Evolutionary conservation across 1,140 invertebrate genomes (phyloP), one percentile per base, ranked within the genome.

Genomic region (Zaprionus taronus): DNA sequence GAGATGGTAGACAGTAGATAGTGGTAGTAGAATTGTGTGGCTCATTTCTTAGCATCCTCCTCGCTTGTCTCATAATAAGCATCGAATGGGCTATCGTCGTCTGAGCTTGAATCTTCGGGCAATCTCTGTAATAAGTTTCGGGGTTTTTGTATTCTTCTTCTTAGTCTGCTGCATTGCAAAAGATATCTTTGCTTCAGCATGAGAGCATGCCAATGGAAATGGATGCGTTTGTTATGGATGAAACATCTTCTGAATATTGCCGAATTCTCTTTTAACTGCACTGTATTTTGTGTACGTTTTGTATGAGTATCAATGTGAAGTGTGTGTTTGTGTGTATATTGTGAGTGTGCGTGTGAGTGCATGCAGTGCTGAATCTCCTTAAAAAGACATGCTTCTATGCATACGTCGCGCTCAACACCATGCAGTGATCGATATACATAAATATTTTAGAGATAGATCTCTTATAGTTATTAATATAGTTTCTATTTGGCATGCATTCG

Each of bases 21-120:
- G 49, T 64, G 26, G 51, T 55, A 53, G 72, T 72, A 70, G 51
- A 78, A 49, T 34, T 71, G 62, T 65, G 62, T 61, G 55, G 49
- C 47, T 81, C 85, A 91, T 85, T 89, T 89, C 70, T 74, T 90
- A 71, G 86, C 64, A 56, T 80, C 89, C 72, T 81, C 86, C 56
- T 92, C 91, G 64, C 85, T 92, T 86, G 91, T 91, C 79, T 92
- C 91, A 73, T 92, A 77, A 79, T 87, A 81, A 81, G 89, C 83
- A 91, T 92, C 91, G 66, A 92, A 92, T 26, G 91, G 91, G 79
- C 86, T 91, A 92, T 92, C 91, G 77, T 92, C 91, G 56, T 92
- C 91, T 31, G 91, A 91, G 83, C 83, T 87, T 78, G 91, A 91
- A 85, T 92, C 91, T 91, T 92, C 91, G 72, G 89, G 91, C 77